phyloP scores from a whole-genome alignment of 2,113 vertebrate species.

The Nicator chloris region DNA sequence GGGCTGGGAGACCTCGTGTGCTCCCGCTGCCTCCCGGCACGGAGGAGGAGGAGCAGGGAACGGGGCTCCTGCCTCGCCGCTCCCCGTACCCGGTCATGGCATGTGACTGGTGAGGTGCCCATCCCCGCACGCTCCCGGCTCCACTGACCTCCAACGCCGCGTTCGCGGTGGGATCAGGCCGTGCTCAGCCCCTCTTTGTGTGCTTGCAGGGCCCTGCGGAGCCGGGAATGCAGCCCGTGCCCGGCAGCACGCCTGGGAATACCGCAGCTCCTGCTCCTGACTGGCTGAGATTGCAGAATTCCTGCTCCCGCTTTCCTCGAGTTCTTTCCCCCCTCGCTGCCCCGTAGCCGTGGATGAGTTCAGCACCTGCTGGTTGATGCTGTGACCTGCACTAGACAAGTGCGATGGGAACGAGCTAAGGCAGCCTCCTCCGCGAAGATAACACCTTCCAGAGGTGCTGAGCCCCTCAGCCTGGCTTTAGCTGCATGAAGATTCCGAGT shows the following conservation, averaged over 20 bases:
- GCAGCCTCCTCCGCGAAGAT: background rate
- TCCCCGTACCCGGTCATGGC: background rate
- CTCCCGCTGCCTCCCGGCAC: background rate
- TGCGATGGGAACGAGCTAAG: background rate
- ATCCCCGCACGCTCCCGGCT: background rate
- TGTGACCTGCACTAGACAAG: background rate
- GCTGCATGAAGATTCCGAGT: background rate
- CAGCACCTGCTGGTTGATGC: background rate
- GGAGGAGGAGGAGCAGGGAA: background rate
- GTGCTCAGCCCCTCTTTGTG: background rate
- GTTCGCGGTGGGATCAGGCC: background rate
- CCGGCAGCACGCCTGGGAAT: background rate
- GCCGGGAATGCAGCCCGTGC: background rate
- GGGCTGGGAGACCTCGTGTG: background rate
- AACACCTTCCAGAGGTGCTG: background rate
- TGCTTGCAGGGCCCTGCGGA: background rate
- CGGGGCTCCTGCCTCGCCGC: background rate
- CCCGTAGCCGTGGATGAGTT: background rate
- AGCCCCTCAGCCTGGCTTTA: background rate
- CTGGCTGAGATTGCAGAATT: background rate
- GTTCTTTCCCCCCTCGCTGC: background rate
- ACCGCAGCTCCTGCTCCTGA: background rate
- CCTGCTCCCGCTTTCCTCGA: background rate
- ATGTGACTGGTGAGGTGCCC: background rate
- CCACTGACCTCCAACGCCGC: background rate